Evolutionary conservation across 1,140 invertebrate species (phyloP), one percentile per base, ranked within the genome.

Genomic region (Drosophila ficusphila): DNA sequence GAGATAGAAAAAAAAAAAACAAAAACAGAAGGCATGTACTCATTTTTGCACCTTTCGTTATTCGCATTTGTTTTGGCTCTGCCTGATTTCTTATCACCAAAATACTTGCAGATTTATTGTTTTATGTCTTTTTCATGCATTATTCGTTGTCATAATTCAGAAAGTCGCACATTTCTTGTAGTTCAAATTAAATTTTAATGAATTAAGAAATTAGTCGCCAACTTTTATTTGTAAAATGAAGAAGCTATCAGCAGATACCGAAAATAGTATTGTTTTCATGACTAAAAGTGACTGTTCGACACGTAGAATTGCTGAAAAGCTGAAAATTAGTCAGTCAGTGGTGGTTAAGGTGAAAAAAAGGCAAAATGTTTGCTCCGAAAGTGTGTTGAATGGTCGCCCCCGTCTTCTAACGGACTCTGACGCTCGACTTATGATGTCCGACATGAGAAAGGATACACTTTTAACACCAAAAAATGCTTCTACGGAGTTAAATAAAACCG

Each of bases 271-370:
- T 51, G 36, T 60, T 33, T 41, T 2, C 16, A 4, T 60, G 46
- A 27, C 46, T 49, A 42, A 49, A 42, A 60, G 18, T 38, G 34
- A 44, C 2, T 60, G 34, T 60, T 48, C 25, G 46, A 51, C 21
- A 51, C 25, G 14, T n/a, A 51, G 16, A 8, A 48, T 48, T 48
- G 46, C 57, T 60, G 36, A 60, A 34, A 58, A 48, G 31, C 54
- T 58, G 31, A 5, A n/a, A n/a, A n/a, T n/a, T n/a, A n/a, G n/a
- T n/a, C n/a, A n/a, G n/a, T n/a, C n/a, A n/a, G n/a, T n/a, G 53
- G 39, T 56, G 4, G 39, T 46, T 12, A 60, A 60, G 53, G 53
- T 57, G 41, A 11, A 46, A 39, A 51, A 49, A 57, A 58, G 36
- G 27, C 46, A 23, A 51, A 44, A 51, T 52, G 36, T 47, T 34